Base-by-base conservation (phyloP, 2,113 vertebrate species). In the Plectropomus leopardus region DNA sequence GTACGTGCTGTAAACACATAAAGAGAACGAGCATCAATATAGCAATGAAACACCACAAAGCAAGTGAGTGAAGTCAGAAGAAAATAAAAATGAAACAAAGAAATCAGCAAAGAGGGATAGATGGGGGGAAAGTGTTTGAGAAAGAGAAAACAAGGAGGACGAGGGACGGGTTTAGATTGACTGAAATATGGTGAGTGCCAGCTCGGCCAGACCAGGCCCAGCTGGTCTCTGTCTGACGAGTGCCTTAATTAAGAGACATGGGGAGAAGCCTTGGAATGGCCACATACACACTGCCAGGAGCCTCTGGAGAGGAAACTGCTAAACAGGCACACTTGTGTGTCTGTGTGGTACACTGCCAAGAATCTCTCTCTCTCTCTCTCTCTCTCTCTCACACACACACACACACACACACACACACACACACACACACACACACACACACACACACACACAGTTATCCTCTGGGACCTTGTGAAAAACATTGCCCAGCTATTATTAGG, bases 221-320 rank as follows among this genome's bases (percentile, higher is more conserved):
- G 93, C 92, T 93, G 93, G 82, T 92, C 88, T 89, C 72, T 85
- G 91, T 92, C 90, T 92, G 92, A 92, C 77, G 87, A 90, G 87
- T 24, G 84, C 88, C 88, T 94, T 94, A 94, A 94, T 94, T 93
- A 94, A 94, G 93, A 94, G 93, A 92, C 92, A 82, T 73, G 85
- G 74, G 81, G 76, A 87, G 88, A 92, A 87, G 84, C 78, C 91
- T 83, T 77, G 83, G 89, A 90, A 87, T 88, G 86, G 84, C 85
- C 92, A 86, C 86, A 69, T 76, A 85, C 91, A 90, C 91, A 85
- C 82, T 61, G 78, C 68, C 70, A 76, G 69, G 66, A 85, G 83
- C 85, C 92, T 91, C 92, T 89, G 85, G 92, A 93, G 93, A 85
- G 87, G 82, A 86, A 87, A 71, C 88, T 86, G 86, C 85, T 83